Evolutionary conservation across 2,113 vertebrate genomes (phyloP).

Genomic region (Lagopus muta): DNA sequence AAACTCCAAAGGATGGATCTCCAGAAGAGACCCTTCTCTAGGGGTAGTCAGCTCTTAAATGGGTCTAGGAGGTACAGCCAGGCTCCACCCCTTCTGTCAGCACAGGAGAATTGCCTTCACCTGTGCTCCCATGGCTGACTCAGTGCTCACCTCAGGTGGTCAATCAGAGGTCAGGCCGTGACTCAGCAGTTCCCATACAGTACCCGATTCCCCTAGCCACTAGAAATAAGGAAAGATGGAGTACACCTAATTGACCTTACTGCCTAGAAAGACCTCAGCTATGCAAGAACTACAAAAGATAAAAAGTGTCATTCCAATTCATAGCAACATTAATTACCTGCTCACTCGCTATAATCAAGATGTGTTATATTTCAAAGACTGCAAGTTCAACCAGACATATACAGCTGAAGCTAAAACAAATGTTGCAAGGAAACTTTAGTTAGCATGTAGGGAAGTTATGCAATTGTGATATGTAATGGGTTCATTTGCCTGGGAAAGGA

Average conservation of each 20-base stretch:
- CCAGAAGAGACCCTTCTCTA: too few relatives aligned
- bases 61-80: too few relatives aligned
- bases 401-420: not conserved
- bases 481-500: conserved; percentile 36
- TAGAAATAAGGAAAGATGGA: not conserved
- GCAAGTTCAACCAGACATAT: not conserved
- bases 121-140: too few relatives aligned
- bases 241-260: not conserved
- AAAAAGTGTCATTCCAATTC: not conserved
- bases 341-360: not conserved
- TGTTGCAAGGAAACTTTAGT: not conserved
- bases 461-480: not conserved
- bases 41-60: too few relatives aligned
- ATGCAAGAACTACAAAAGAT: not conserved
- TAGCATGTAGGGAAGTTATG: not conserved
- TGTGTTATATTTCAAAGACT: not conserved
- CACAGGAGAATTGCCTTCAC: too few relatives aligned
- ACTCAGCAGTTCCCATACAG: too few relatives aligned
- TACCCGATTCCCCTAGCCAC: not conserved
- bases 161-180: too few relatives aligned
- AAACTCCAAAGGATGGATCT: too few relatives aligned
- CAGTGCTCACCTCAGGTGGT: too few relatives aligned
- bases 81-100: too few relatives aligned
- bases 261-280: not conserved
- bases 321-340: not conserved